These are phyloP conservation scores for Hystrix brachyura DNA, from an alignment of 2,113 vertebrate genomes.

Conservation along the genomic window DNA sequence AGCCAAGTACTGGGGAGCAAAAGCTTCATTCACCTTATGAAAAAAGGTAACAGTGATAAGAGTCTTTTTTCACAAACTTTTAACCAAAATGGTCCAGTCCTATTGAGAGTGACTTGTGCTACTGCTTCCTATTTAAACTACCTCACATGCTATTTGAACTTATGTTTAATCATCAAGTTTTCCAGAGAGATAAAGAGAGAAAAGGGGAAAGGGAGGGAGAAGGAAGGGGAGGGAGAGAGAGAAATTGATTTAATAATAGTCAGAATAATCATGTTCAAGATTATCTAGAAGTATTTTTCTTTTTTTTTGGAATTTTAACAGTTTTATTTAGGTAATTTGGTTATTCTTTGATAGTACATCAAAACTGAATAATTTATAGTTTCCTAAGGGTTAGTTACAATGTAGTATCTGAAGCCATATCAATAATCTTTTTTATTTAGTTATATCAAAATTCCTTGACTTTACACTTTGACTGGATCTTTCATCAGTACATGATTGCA, in stretches of 20 bases:
- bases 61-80: slow-evolving; percentile 40
- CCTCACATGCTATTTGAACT: not conserved
- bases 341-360: not conserved
- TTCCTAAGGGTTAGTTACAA: not conserved
- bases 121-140: slow-evolving; percentile 20
- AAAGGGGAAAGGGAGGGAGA: not conserved
- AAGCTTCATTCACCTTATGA: slow-evolving; percentile 97
- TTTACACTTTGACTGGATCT: not conserved
- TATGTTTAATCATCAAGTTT: not conserved
- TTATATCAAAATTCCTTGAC: slow-evolving; percentile 47
- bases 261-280: not conserved
- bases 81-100: not conserved
- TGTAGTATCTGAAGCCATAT: not conserved
- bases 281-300: not conserved
- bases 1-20: slow-evolving; percentile 95
- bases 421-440: not conserved
- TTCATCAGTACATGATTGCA: not conserved
- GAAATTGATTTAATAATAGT: not conserved
- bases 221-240: not conserved
- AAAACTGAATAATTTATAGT: not conserved
- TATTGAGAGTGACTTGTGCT: not conserved
- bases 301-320: not conserved
- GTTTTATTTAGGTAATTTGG: not conserved
- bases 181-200: not conserved
- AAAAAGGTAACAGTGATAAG: not conserved